Percentiles rank a stretch among this genome's conserved stretches.
These are phyloP conservation scores for Campylomormyrus numenius DNA, from an alignment of 2,113 vertebrate species.

Conservation along the genomic window DNA sequence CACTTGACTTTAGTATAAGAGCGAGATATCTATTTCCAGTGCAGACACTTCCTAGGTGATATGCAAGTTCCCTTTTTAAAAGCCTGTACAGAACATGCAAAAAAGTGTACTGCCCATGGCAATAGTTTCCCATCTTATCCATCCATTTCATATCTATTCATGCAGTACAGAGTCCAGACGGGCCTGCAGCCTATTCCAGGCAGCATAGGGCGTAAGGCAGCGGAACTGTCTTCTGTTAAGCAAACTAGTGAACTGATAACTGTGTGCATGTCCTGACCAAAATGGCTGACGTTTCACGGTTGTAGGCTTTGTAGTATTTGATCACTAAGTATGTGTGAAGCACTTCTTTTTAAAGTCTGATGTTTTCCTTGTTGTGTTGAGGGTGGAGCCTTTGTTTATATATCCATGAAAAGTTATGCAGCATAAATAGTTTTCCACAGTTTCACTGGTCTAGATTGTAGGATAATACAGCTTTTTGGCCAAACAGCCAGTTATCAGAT, in stretches of 20 bases:
- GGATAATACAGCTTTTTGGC: neutral
- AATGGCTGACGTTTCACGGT: neutral
- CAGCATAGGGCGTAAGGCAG: neutral
- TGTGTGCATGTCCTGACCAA: neutral
- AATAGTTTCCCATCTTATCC: neutral
- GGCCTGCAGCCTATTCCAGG: neutral
- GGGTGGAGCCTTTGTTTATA: neutral
- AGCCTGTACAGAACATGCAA: neutral
- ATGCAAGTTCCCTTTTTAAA: neutral
- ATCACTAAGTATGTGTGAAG: neutral
- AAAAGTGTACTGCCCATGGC: neutral
- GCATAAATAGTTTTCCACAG: neutral
- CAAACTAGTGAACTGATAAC: neutral
- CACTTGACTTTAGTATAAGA: neutral
- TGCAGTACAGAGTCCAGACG: neutral
- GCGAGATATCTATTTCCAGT: neutral
- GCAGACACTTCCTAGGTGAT: neutral
- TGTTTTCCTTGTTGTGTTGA: neutral
- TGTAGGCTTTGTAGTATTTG: neutral
- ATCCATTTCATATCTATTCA: neutral
- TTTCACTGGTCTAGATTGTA: neutral
- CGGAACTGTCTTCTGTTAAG: neutral
- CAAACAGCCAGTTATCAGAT: neutral
- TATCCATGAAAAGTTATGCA: neutral
- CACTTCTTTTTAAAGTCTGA: neutral